Evolutionary conservation across 2,888 invertebrate species (phyloP).

Genomic region (Drosophila flavopinicola): DNA sequence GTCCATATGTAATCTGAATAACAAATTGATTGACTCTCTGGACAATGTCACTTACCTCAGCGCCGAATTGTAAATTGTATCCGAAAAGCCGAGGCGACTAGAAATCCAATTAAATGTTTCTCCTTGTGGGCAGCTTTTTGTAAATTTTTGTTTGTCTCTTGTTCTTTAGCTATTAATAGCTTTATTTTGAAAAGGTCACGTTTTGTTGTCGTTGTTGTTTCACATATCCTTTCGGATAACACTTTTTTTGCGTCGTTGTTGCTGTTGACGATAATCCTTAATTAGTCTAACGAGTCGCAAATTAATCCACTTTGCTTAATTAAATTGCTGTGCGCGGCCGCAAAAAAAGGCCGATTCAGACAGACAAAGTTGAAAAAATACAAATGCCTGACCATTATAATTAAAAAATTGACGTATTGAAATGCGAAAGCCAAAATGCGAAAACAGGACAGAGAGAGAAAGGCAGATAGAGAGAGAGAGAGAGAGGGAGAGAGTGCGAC

Average conservation of each 20-base stretch:
- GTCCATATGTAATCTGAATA: not conserved
- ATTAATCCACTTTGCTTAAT: constrained; percentile 84
- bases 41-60: constrained; percentile 56
- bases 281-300: constrained; percentile 83
- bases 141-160: constrained; percentile 17
- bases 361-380: constrained; percentile 20
- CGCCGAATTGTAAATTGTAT: constrained; percentile 38
- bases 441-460: constrained; percentile 3
- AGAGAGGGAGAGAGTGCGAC: not conserved
- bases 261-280: constrained; percentile 79
- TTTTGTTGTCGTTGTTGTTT: constrained; percentile 37
- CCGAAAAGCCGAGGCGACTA: constrained; percentile 44
- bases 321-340: constrained; percentile 71
- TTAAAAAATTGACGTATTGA: constrained; percentile 56
- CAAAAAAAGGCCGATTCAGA: constrained; percentile 20
- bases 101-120: constrained; percentile 72
- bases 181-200: constrained; percentile 65
- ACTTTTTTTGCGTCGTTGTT: constrained; percentile 25
- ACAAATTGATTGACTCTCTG: constrained; percentile 17
- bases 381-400: constrained; percentile 43
- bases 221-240: constrained; percentile 47
- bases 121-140: constrained; percentile 15
- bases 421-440: constrained; percentile 16
- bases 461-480: not conserved
- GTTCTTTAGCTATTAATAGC: constrained; percentile 53